These are phyloP conservation scores for Sebastiscus tertius DNA, from an alignment of 2,797 vertebrate genomes.

Conservation along the genomic window DNA sequence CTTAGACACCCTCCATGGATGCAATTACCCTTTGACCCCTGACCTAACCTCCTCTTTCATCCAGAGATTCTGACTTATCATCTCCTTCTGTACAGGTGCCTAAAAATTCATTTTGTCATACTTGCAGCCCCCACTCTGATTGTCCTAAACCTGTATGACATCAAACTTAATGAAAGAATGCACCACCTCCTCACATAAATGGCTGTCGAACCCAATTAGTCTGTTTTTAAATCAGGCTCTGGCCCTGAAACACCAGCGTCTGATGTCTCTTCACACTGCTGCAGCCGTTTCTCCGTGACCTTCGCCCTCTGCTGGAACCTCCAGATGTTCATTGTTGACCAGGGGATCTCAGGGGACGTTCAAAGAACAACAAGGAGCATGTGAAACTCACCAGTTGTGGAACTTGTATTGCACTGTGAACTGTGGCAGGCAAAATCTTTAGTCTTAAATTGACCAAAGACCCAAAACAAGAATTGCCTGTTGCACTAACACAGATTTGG, in stretches of 20 bases:
- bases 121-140: background rate
- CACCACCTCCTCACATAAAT: background rate
- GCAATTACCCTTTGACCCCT: conserved; percentile 57
- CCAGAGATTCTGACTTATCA: conserved; percentile 9
- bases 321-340: conserved; percentile 49
- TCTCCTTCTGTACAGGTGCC: background rate
- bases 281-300: background rate
- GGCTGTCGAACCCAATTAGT: background rate
- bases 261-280: conserved; percentile 14
- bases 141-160: background rate
- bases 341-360: background rate
- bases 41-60: conserved; percentile 15
- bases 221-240: background rate
- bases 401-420: background rate
- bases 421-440: background rate
- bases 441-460: background rate
- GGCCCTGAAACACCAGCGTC: background rate
- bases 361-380: conserved; percentile 2
- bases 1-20: conserved; percentile 19
- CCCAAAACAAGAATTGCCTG: background rate
- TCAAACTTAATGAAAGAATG: background rate
- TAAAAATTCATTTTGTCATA: conserved; percentile 32
- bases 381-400: background rate
- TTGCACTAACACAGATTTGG: background rate
- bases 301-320: conserved; percentile 20